Conservation (phyloP, 1,140 invertebrate species). For the Caerostris darwini region DNA sequence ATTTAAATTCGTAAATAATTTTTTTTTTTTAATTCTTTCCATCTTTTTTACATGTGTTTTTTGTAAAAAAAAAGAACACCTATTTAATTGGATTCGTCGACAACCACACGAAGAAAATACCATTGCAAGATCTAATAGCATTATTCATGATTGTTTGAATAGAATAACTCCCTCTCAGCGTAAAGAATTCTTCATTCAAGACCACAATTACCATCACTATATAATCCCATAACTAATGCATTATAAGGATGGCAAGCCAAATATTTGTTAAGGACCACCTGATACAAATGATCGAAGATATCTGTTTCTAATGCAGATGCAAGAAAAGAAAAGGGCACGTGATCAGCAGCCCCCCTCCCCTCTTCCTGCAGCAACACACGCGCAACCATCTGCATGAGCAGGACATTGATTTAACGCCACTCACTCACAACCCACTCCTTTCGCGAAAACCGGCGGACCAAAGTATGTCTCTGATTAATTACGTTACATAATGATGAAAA, state of each 20-base stretch:
- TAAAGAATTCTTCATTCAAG: background rate
- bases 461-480: slow-evolving; percentile 61
- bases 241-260: background rate
- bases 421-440: background rate
- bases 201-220: background rate
- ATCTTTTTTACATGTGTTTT: too few species aligned
- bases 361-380: background rate
- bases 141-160: background rate
- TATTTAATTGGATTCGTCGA: too few species aligned
- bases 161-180: background rate
- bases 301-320: slow-evolving; percentile 20
- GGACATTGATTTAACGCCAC: slow-evolving; percentile 53
- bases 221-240: background rate
- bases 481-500: slow-evolving; percentile 63
- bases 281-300: background rate
- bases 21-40: too few species aligned
- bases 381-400: background rate
- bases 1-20: too few species aligned
- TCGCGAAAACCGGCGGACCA: slow-evolving; percentile 8
- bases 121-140: background rate
- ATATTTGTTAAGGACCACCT: slow-evolving; percentile 16
- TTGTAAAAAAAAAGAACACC: too few species aligned
- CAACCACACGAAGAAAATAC: too few species aligned
- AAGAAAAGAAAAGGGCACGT: slow-evolving; percentile 18
- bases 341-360: slow-evolving; percentile 19